Evolutionary conservation across 53 echinoderm and acorn worm genomes (phyloP).

Genomic region (Echinometra lucunter): DNA sequence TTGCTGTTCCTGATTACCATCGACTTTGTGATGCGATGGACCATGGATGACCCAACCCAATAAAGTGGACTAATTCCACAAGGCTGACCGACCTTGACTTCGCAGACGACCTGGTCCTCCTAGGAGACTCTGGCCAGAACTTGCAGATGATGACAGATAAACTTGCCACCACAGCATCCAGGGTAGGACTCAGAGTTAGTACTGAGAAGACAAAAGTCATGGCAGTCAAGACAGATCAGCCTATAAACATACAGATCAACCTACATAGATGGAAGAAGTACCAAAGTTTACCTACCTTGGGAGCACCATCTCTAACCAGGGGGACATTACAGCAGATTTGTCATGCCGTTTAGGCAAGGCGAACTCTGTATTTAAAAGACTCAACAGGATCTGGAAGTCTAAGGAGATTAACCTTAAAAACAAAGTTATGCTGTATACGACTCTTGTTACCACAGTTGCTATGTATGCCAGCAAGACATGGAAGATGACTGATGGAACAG

Average conservation of each 20-base stretch:
- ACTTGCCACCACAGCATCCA: conserved; percentile 50
- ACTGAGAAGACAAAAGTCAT: conserved; percentile 57
- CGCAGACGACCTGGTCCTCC: conserved; percentile 59
- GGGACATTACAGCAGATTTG: conserved; percentile 33
- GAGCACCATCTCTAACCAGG: too few species aligned
- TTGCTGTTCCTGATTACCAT: conserved; percentile 51
- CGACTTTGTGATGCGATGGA: conserved; percentile 48
- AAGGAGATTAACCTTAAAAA: not conserved
- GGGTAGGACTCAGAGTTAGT: conserved; percentile 53
- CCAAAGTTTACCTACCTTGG: not conserved
- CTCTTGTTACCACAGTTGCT: conserved; percentile 35
- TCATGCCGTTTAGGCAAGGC: conserved; percentile 43
- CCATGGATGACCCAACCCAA: conserved; percentile 27
- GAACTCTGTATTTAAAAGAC: conserved; percentile 57
- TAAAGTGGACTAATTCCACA: conserved; percentile 37
- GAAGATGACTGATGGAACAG: conserved; percentile 23
- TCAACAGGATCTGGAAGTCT: conserved; percentile 37
- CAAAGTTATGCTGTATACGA: not conserved
- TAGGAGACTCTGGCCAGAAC: conserved; percentile 40
- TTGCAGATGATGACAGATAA: conserved; percentile 54
- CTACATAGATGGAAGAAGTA: not conserved
- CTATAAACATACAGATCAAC: conserved; percentile 41
- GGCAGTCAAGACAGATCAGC: conserved; percentile 42
- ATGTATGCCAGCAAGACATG: conserved; percentile 15
- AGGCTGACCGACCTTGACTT: conserved; percentile 51